phyloP scores from a whole-genome alignment of 2,113 vertebrate genomes.

The Microcebus jonahi region DNA sequence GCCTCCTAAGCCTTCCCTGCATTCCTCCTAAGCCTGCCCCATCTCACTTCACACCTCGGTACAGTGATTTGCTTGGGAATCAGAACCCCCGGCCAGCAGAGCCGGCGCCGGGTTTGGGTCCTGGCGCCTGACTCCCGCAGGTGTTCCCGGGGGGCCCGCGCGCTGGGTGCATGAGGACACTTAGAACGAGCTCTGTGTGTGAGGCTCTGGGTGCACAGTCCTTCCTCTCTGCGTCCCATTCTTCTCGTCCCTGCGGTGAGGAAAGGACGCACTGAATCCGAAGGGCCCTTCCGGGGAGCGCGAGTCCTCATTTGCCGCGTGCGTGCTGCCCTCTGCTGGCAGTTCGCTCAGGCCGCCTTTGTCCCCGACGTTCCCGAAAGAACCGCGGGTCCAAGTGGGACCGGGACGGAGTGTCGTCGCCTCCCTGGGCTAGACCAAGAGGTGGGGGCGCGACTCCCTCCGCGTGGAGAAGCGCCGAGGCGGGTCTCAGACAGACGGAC shows the following conservation, averaged over 20 bases:
- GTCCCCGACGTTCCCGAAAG: neutral
- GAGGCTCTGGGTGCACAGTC: neutral
- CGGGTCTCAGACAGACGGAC: neutral
- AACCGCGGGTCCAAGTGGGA: too few relatives aligned
- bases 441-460: neutral
- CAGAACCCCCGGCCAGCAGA: neutral
- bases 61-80: neutral
- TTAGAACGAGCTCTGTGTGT: too few relatives aligned
- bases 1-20: neutral
- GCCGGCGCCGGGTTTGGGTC: neutral
- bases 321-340: constrained; percentile 87
- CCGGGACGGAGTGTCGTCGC: neutral
- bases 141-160: accelerated
- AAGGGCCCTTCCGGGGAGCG: neutral
- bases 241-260: neutral
- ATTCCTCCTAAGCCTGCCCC: neutral
- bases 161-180: too few relatives aligned
- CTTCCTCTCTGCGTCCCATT: neutral
- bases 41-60: neutral
- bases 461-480: accelerated
- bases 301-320: constrained; percentile 51
- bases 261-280: neutral
- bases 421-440: neutral
- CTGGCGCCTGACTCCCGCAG: accelerated
- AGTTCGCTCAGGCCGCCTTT: constrained; percentile 28